Evolutionary conservation across 2,113 vertebrate species (phyloP), one percentile per base, ranked within the genome.

Genomic region (Malurus elegans): DNA sequence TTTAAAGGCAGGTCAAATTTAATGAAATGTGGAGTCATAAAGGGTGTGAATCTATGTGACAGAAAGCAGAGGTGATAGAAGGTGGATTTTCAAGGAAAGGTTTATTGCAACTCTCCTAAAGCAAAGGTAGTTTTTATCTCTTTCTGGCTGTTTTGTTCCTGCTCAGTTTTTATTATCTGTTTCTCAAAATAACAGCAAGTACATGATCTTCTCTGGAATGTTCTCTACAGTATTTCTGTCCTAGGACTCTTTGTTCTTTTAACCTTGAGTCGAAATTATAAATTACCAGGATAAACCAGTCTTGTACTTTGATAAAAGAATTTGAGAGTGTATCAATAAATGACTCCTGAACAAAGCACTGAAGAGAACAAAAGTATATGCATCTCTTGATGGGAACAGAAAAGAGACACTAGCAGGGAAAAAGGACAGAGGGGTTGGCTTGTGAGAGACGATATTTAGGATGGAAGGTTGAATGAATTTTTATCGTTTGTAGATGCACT

Each of bases 111-210:
- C 19, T 45, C 21, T 65, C n/a, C 61, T 90, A 74, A 92, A 95
- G 56, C 20, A 40, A 60, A 76, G 76, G 45, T 48, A 72, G 79
- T 74, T 88, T 75, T 14, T 38, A 53, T 88, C 61, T 94, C 64
- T 64, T 57, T 69, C 28, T 80, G 32, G 31, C 38, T 78, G 32
- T 60, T 47, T 24, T 16, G 18, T 56, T 24, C 12, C 5, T 17
- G 6, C 21, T 31, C 20, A 15, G 23, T 72, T 60, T 60, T 94
- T 95, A 36, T 91, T 92, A 80, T 92, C 67, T 51, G 29, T 60
- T 95, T 78, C 74, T 93, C 54, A 79, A 79, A 95, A 88, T 80
- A 94, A 76, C 42, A 91, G 40, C 76, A 80, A 92, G 91, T 71
- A 87, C 75, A 34, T 23, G 42, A 57, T 90, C 75, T 82, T 86